Base-by-base conservation (phyloP, 2,888 invertebrate species). In the Amphiduros pacificus region DNA sequence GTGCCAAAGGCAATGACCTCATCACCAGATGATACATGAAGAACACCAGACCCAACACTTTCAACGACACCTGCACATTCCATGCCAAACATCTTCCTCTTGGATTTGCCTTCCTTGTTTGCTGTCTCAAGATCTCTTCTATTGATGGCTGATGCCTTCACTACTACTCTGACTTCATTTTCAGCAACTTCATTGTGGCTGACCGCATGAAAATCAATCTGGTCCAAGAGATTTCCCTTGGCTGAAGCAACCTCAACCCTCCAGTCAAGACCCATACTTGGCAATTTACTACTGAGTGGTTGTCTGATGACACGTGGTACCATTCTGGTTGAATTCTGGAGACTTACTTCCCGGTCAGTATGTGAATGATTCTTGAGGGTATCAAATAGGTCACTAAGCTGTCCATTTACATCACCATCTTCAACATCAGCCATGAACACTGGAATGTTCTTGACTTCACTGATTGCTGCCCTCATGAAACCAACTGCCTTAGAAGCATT, bases 1-100 rank as follows among this genome's bases (percentile, higher is more conserved):
- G n/a, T n/a, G n/a, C n/a, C 54, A 54, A 44, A 41, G 29, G 28
- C 53, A 44, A 60, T 20, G 20, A 60, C 60, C 31, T 54, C 4
- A 28, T 60, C 60, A 11, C 54, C 48, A 22, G 32, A 14, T 20
- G 40, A 28, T 9, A 44, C 5, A 14, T 26, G 14, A 9, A 9
- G 41, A 22, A 60, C 60, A 6, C 20, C 49, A 14, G 5, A 4
- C 2, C 60, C 60, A 22, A 40, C 28, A 20, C 32, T 20, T 29
- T 60, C 41, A 27, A 60, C 44, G n/a, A 27, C 20, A 5, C 60
- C 60, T 24, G 60, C 44, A 11, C 44, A n/a, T 22, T 44, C 44
- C n/a, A n/a, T n/a, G n/a, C n/a, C n/a, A n/a, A n/a, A n/a, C n/a
- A n/a, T n/a, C n/a, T n/a, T n/a, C n/a, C n/a, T n/a, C n/a, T n/a